Evolutionary conservation across 2,113 vertebrate species (phyloP).

Genomic region (Tragelaphus strepsiceros): DNA sequence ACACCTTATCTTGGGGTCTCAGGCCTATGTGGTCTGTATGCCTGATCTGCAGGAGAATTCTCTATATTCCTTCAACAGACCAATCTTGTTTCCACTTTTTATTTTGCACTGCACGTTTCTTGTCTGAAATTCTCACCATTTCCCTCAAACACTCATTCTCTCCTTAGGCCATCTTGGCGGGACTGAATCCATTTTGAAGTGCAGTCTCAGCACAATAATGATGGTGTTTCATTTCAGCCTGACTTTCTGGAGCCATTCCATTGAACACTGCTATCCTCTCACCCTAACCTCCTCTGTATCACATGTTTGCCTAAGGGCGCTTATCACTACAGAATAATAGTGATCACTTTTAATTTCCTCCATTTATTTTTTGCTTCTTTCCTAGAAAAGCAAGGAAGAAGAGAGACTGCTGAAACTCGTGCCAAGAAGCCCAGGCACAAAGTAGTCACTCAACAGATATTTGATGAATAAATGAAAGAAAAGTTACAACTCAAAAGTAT

Average conservation of each 20-base stretch:
- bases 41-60: neutral
- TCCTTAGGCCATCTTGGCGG: neutral
- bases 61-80: neutral
- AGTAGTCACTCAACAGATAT: neutral
- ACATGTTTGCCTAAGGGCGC: neutral
- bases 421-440: neutral
- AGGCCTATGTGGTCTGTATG: rapidly evolving
- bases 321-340: neutral
- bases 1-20: neutral
- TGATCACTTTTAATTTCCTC: neutral
- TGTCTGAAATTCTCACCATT: neutral
- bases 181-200: neutral
- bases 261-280: neutral
- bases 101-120: neutral
- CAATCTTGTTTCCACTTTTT: neutral
- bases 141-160: no score
- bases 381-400: neutral
- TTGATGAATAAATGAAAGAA: neutral
- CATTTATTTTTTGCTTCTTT: neutral
- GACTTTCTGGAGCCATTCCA: neutral
- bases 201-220: no score
- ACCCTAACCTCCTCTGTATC: no score
- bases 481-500: neutral
- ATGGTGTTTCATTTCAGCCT: neutral
- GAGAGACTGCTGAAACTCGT: neutral